phyloP scores from a whole-genome alignment of 2,113 vertebrate genomes.

The Channa maculata region DNA sequence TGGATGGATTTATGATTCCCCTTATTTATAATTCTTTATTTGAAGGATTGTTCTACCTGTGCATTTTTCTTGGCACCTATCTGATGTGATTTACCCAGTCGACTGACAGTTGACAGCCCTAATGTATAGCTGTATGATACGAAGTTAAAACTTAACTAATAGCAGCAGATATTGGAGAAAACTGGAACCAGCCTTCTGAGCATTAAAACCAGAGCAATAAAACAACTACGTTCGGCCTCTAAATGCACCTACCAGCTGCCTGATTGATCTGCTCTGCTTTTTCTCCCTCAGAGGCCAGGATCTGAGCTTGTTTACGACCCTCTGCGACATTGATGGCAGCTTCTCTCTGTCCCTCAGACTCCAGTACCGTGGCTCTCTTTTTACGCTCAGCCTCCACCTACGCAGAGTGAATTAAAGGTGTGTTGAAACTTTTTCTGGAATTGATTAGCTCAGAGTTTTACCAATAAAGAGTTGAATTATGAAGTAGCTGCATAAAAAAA shows the following conservation, averaged over 20 bases:
- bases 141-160: not conserved
- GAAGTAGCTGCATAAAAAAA: not conserved
- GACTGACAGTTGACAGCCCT: too few relatives aligned
- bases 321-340: slow-evolving; percentile 94
- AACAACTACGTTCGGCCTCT: not conserved
- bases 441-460: not conserved
- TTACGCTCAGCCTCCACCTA: slow-evolving; percentile 95
- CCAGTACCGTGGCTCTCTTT: slow-evolving; percentile 94
- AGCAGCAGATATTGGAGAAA: not conserved
- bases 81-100: too few relatives aligned
- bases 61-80: too few relatives aligned
- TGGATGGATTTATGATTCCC: too few relatives aligned
- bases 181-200: not conserved
- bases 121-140: not conserved
- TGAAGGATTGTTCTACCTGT: too few relatives aligned
- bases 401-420: not conserved
- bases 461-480: not conserved
- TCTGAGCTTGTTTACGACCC: slow-evolving; percentile 94
- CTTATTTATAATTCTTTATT: too few relatives aligned
- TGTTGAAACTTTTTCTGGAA: not conserved
- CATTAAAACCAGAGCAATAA: not conserved
- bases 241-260: slow-evolving; percentile 87
- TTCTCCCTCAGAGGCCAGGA: slow-evolving; percentile 93
- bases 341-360: slow-evolving; percentile 94
- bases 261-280: slow-evolving; percentile 93